Percentiles rank a stretch among this genome's conserved stretches.
Evolutionary conservation across 30 jellyfish, hydroid and myxozoan genomes (phyloP).

Genomic region (Pelagia noctiluca): DNA sequence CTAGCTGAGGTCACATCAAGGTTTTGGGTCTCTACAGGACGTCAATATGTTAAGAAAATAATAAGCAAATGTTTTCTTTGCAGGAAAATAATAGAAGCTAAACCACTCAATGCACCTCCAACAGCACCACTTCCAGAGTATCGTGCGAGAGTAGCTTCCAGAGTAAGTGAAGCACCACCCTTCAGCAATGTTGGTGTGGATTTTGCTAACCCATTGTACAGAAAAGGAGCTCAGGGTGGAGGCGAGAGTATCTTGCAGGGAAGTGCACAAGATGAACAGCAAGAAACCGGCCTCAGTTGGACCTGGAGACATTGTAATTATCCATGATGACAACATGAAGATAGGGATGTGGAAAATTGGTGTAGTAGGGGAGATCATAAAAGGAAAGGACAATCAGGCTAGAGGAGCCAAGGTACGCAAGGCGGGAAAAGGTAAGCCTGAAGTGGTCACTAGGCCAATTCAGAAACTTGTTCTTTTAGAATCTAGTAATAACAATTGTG

Average conservation of each 20-base stretch:
- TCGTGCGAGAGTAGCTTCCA: too few species aligned
- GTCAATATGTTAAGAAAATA: slow-evolving; percentile 55
- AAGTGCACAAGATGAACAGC: slow-evolving; percentile 6
- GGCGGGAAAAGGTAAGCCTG: slow-evolving; percentile 19
- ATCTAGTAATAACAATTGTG: not conserved
- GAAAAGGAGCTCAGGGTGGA: slow-evolving; percentile 8
- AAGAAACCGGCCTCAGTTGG: not conserved
- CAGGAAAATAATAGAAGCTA: slow-evolving; percentile 19
- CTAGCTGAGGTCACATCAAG: slow-evolving; percentile 51
- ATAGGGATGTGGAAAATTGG: slow-evolving; percentile 19
- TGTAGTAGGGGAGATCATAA: not conserved
- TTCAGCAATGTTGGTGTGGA: slow-evolving; percentile 29
- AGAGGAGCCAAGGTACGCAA: slow-evolving; percentile 1
- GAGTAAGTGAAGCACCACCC: slow-evolving; percentile 37
- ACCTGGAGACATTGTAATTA: slow-evolving; percentile 6
- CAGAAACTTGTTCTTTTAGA: slow-evolving; percentile 8
- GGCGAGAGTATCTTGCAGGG: too few species aligned
- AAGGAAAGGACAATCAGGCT: not conserved
- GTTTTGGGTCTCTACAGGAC: slow-evolving; percentile 64
- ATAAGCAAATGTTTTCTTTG: slow-evolving; percentile 33
- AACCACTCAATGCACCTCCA: slow-evolving; percentile 25
- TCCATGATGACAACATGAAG: slow-evolving; percentile 4
- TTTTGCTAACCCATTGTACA: slow-evolving; percentile 33
- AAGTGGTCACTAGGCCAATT: not conserved
- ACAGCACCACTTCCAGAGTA: slow-evolving; percentile 38